Evolutionary conservation across 2,888 invertebrate genomes (phyloP).

Genomic region (Abrostola triplasia): DNA sequence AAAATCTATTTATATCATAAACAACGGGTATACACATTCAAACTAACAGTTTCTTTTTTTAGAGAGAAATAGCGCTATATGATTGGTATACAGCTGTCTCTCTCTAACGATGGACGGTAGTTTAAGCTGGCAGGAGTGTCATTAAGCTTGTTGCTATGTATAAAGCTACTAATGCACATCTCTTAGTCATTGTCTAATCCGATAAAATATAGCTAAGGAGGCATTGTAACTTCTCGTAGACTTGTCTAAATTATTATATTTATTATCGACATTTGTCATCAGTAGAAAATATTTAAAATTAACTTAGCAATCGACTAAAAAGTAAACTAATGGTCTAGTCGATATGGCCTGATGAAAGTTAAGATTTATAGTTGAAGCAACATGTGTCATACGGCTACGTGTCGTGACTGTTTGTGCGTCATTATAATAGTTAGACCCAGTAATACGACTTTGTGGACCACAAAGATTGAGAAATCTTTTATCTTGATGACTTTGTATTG

Average conservation of each 20-base stretch:
- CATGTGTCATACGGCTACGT: slow-evolving; percentile 5
- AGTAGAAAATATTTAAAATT: slow-evolving; percentile 2
- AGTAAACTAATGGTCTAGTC: slow-evolving; percentile 1
- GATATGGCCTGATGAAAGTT: slow-evolving; percentile 1
- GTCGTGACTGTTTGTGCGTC: neutral
- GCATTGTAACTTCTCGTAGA: too few species aligned
- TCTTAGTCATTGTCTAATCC: slow-evolving; percentile 16
- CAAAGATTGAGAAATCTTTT: slow-evolving; percentile 17
- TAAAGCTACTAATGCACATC: slow-evolving; percentile 28
- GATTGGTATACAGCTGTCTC: slow-evolving; percentile 26
- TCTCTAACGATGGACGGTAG: slow-evolving; percentile 12
- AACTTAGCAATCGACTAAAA: slow-evolving; percentile 5
- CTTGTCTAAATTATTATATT: too few species aligned
- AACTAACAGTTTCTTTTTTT: slow-evolving; percentile 11
- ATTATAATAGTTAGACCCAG: neutral
- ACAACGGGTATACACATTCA: slow-evolving; percentile 36
- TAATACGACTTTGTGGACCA: slow-evolving; percentile 41
- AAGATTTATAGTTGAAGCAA: too few species aligned
- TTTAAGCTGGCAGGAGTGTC: too few species aligned
- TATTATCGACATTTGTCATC: slow-evolving; percentile 13
- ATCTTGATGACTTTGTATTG: slow-evolving; percentile 17
- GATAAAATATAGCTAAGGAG: neutral
- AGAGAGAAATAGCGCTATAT: slow-evolving; percentile 21
- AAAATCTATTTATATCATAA: slow-evolving; percentile 1
- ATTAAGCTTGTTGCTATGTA: slow-evolving; percentile 26